phyloP scores from a whole-genome alignment of 2,888 invertebrate genomes.

The Tetranychus piercei region DNA sequence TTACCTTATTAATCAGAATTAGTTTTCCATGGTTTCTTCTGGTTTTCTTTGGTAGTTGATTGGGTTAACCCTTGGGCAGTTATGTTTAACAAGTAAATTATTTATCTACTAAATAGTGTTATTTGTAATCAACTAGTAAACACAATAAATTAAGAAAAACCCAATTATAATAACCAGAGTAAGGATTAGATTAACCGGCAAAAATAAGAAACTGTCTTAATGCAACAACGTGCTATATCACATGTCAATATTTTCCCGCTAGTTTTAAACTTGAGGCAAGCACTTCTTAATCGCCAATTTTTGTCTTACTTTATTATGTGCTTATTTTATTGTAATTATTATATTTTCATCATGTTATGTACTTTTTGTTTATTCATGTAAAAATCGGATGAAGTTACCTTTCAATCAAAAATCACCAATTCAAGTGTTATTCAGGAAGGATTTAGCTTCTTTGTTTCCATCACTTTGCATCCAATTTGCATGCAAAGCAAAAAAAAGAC shows the following conservation, averaged over 20 bases:
- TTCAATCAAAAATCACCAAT: background rate
- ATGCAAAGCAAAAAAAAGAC: background rate
- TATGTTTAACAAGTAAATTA: background rate
- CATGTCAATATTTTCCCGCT: too few species aligned
- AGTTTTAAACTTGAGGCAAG: too few species aligned
- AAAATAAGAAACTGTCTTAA: background rate
- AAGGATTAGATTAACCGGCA: background rate
- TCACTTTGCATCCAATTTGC: background rate
- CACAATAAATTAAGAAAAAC: background rate
- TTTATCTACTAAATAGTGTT: too few species aligned
- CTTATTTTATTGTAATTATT: background rate
- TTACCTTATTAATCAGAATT: too few species aligned
- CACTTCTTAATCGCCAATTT: background rate
- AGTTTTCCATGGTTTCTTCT: too few species aligned
- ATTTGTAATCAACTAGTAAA: background rate
- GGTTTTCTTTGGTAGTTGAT: too few species aligned
- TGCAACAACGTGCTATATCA: too few species aligned
- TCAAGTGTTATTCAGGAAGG: conserved; percentile 1
- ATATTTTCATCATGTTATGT: background rate
- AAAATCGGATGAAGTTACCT: background rate
- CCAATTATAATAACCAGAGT: background rate
- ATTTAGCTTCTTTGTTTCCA: background rate
- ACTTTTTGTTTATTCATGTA: background rate
- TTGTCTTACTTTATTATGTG: background rate
- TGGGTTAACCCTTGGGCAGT: background rate